A percentile compares a stretch with the other conserved stretches of the same genome.
These are phyloP conservation scores for Anoplopoma fimbria DNA, from an alignment of 2,113 vertebrate species.

Conservation along the genomic window DNA sequence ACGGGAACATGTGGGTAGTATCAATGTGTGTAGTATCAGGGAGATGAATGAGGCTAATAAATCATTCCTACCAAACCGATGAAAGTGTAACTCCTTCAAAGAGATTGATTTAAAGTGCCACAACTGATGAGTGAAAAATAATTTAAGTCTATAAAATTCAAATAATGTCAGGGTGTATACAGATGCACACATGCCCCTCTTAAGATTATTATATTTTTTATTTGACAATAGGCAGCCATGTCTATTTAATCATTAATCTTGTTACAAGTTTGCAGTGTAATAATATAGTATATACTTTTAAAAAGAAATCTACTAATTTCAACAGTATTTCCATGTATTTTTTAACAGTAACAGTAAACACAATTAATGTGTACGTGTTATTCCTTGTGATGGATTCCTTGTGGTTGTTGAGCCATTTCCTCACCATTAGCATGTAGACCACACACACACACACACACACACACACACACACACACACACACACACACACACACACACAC, in stretches of 20 bases:
- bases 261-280: neutral
- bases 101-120: constrained; percentile 33
- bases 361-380: neutral
- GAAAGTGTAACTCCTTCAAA: constrained; percentile 30
- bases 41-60: constrained; percentile 37
- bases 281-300: neutral
- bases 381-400: constrained; percentile 14
- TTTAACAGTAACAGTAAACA: neutral
- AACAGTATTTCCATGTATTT: neutral
- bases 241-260: too few relatives aligned
- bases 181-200: neutral
- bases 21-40: constrained; percentile 36
- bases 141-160: neutral
- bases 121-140: neutral
- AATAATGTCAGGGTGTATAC: neutral
- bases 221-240: neutral
- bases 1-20: constrained; percentile 28
- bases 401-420: constrained; percentile 35
- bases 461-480: constrained; percentile 14
- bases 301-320: neutral
- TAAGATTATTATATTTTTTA: neutral
- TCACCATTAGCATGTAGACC: constrained; percentile 48
- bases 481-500: constrained; percentile 16
- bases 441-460: constrained; percentile 13
- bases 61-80: constrained; percentile 30